Evolutionary conservation across 2,888 invertebrate genomes (phyloP).

Genomic region (Bombylius discolor): DNA sequence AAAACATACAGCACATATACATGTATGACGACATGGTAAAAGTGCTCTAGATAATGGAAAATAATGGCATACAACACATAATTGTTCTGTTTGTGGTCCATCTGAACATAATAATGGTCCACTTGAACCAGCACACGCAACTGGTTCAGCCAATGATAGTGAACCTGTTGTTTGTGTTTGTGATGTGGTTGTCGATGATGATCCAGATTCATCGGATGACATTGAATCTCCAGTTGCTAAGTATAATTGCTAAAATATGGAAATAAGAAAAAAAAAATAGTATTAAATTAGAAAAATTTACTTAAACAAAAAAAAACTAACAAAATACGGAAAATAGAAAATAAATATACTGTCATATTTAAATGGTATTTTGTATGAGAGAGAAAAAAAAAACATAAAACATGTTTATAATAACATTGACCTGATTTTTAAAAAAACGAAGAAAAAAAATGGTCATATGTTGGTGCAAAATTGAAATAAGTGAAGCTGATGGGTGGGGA

Average conservation of each 20-base stretch:
- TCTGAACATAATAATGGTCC: slow-evolving; percentile 18
- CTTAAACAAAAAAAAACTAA: too few relatives aligned
- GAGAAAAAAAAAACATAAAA: too few relatives aligned
- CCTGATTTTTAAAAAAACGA: too few relatives aligned
- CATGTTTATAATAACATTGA: too few relatives aligned
- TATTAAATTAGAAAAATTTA: background rate
- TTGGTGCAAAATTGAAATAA: too few relatives aligned
- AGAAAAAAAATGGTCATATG: too few relatives aligned
- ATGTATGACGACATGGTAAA: slow-evolving; percentile 75
- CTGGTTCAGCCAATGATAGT: slow-evolving; percentile 43
- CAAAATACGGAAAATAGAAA: too few relatives aligned
- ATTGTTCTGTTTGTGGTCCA: slow-evolving; percentile 43
- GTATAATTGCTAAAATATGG: slow-evolving; percentile 55
- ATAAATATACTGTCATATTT: too few relatives aligned
- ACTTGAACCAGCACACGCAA: slow-evolving; percentile 33
- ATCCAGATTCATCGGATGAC: slow-evolving; percentile 40
- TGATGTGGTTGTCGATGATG: slow-evolving; percentile 29
- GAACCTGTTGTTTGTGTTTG: slow-evolving; percentile 23
- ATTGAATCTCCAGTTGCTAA: slow-evolving; percentile 55
- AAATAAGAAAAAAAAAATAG: background rate
- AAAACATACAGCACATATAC: slow-evolving; percentile 70
- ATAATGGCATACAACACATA: slow-evolving; percentile 74
- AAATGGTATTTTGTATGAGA: too few relatives aligned
- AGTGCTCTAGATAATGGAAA: slow-evolving; percentile 65
- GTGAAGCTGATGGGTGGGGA: too few relatives aligned